These are phyloP conservation scores for Drosophila sp. DNA, from an alignment of 1,140 invertebrate species.

Conservation along the genomic window DNA sequence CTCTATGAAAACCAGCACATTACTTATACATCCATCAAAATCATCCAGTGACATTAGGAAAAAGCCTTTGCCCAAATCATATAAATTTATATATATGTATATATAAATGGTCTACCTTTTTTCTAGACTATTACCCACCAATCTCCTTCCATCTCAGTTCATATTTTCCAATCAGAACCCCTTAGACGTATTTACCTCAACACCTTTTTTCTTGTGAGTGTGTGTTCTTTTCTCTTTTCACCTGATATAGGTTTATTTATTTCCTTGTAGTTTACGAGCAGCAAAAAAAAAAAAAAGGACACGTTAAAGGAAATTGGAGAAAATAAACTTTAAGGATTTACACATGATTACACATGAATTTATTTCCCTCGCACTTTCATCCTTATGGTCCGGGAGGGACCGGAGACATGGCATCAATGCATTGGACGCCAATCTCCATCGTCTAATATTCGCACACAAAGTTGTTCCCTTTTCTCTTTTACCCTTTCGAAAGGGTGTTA, in stretches of 20 bases:
- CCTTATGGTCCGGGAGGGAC: neutral
- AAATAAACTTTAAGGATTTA: slow-evolving; percentile 33
- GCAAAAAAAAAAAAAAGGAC: slow-evolving; percentile 1
- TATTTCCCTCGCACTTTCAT: slow-evolving; percentile 1
- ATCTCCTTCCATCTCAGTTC: slow-evolving; percentile 1
- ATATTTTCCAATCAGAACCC: slow-evolving; percentile 29
- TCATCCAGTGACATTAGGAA: neutral
- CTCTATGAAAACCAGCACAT: neutral
- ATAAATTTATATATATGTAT: slow-evolving; percentile 7
- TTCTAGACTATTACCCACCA: slow-evolving; percentile 14
- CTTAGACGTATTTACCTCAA: neutral
- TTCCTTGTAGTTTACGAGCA: slow-evolving; percentile 19
- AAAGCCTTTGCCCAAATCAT: neutral
- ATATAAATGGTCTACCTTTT: slow-evolving; percentile 17
- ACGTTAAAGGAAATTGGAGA: slow-evolving; percentile 18
- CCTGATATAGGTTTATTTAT: slow-evolving; percentile 26
- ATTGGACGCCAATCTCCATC: neutral
- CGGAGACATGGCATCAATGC: slow-evolving; percentile 1
- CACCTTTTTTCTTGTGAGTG: slow-evolving; percentile 2
- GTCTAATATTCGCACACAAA: slow-evolving; percentile 1
- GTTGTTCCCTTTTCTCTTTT: neutral
- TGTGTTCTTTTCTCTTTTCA: slow-evolving; percentile 4
- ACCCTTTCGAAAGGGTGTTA: neutral
- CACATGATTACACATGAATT: slow-evolving; percentile 35
- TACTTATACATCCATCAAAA: slow-evolving; percentile 6